A percentile compares a stretch with the other conserved stretches of the same genome.
Evolutionary conservation across 2,113 vertebrate species (phyloP).

Genomic region (Epinephelus moara): DNA sequence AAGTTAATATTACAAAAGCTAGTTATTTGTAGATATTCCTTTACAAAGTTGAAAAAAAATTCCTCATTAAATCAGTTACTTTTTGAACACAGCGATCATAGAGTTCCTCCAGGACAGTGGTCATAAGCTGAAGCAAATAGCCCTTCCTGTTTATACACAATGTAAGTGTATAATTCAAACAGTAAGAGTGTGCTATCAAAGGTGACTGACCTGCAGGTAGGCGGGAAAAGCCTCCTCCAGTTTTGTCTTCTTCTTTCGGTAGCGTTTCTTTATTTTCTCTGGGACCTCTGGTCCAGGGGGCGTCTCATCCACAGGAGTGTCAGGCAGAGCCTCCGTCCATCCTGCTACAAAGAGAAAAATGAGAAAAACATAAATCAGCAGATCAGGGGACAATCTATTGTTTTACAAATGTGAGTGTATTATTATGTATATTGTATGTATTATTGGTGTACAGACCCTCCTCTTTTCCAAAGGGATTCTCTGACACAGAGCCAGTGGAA

Average conservation of each 20-base stretch:
- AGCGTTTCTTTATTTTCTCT: conserved; percentile 98
- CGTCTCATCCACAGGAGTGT: conserved; percentile 89
- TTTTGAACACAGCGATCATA: not conserved
- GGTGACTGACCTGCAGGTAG: conserved; percentile 91
- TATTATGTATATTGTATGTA: not conserved
- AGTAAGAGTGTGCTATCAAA: not conserved
- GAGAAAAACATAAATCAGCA: not conserved
- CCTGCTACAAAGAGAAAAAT: conserved; percentile 66
- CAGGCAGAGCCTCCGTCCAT: conserved; percentile 91
- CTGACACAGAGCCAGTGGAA: conserved; percentile 93
- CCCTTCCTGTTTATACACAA: not conserved
- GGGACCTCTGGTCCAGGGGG: conserved; percentile 88
- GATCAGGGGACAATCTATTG: not conserved
- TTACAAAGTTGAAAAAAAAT: not conserved
- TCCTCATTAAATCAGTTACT: not conserved
- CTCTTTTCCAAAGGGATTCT: conserved; percentile 89
- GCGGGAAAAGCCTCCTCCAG: conserved; percentile 96
- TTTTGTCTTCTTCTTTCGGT: conserved; percentile 97
- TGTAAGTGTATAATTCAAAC: not conserved
- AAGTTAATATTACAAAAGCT: not conserved
- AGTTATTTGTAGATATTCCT: not conserved
- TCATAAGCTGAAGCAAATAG: not conserved
- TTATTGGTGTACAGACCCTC: conserved; percentile 84
- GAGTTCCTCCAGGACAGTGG: not conserved
- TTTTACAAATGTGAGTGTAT: not conserved